Base-by-base conservation (phyloP, 2,797 vertebrate species). In the Peromyscus attwateri region DNA sequence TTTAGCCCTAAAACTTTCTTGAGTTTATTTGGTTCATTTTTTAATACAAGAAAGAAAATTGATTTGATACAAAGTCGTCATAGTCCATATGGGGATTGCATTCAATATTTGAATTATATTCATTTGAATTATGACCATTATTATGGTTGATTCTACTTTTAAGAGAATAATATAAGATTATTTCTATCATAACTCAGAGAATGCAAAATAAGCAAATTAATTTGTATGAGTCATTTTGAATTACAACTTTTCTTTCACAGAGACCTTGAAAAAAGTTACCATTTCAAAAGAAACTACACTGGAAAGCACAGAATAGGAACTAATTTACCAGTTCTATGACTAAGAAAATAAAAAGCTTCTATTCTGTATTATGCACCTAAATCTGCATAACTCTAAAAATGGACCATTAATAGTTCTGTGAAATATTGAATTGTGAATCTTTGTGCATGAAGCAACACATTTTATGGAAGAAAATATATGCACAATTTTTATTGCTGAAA, bases 371-470 rank as follows among this genome's bases (percentile, higher is more conserved):
- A 46, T 87, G 77, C 16, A 92, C 52, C 90, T 96, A 73, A 92
- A 97, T 96, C 75, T 98, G 77, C 92, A 96, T 98, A 97, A 98
- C 95, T 98, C 94, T 96, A 92, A 96, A 97, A 98, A 94, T 93
- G 95, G 77, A 77, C 62, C 91, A 96, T 76, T 96, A 97, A 95
- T 84, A 96, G 89, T 97, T 97, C 94, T 94, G 75, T 94, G 87
- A 92, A 81, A 82, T 87, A 87, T 37, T 96, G 55, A 92, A 97
- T 97, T 82, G 93, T 93, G 87, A 94, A 94, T 95, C 94, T 95
- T 94, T 97, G 80, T 97, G 49, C 40, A 95, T 92, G 76, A 97
- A 98, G 80, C 55, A 97, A 87, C 71, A 95, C 77, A 37, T 97
- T 97, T 98, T 98, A 98, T 7, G 10, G 81, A 89, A 84, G 96